phyloP scores from a whole-genome alignment of 35 echinoderm and acorn worm genomes.

The Patiria miniata region DNA sequence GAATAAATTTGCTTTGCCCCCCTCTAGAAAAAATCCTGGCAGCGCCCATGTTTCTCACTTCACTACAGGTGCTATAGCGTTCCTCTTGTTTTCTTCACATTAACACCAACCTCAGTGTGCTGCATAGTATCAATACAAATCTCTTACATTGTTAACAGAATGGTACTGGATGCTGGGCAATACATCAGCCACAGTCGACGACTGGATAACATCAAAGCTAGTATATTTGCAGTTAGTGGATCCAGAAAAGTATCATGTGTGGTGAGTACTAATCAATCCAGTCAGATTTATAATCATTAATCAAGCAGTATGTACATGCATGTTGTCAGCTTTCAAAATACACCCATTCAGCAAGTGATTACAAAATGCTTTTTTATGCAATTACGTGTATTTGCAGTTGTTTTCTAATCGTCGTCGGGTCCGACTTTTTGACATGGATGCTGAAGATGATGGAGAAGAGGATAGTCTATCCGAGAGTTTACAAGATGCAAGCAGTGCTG shows the following conservation, averaged over 20 bases:
- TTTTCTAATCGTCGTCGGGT: slow-evolving; percentile 86
- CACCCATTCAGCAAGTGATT: neutral
- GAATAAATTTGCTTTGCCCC: too few relatives aligned
- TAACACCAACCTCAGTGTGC: neutral
- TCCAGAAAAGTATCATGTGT: slow-evolving; percentile 95
- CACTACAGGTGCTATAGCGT: too few relatives aligned
- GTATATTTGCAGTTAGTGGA: slow-evolving; percentile 91
- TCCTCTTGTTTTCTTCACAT: neutral
- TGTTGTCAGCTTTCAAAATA: neutral
- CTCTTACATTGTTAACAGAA: slow-evolving; percentile 45
- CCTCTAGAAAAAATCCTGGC: too few relatives aligned
- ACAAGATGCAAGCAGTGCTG: neutral
- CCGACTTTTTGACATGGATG: slow-evolving; percentile 97
- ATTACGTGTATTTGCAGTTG: slow-evolving; percentile 52
- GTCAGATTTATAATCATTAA: neutral
- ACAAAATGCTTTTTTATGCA: neutral
- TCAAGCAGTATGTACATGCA: neutral
- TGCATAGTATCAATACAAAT: neutral
- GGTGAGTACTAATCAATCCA: slow-evolving; percentile 55
- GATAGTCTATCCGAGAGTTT: slow-evolving; percentile 35
- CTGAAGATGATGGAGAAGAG: slow-evolving; percentile 93
- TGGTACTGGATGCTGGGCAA: slow-evolving; percentile 64
- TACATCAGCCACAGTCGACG: slow-evolving; percentile 72
- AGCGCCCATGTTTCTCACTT: too few relatives aligned
- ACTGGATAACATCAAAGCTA: slow-evolving; percentile 90